Percentiles rank a stretch among this genome's conserved stretches.
These are phyloP conservation scores for Carassius carassius DNA, from an alignment of 2,113 vertebrate species.

Conservation along the genomic window DNA sequence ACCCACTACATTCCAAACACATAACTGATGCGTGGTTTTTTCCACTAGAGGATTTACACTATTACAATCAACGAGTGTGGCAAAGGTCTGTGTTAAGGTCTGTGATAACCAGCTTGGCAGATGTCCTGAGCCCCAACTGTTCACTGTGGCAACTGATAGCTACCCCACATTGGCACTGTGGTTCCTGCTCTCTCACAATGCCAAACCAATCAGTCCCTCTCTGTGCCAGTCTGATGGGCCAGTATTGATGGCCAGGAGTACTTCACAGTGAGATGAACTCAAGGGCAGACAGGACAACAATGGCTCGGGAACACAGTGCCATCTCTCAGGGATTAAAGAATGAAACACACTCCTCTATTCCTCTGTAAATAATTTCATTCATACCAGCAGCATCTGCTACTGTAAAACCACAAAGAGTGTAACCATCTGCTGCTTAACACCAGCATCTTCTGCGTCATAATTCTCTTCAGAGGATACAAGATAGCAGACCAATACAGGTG, in stretches of 20 bases:
- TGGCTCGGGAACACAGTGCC: neutral
- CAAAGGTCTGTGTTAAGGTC: neutral
- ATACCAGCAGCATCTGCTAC: slow-evolving; percentile 38
- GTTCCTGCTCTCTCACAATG: neutral
- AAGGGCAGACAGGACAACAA: slow-evolving; percentile 32
- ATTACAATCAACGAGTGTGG: neutral
- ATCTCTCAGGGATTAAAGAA: slow-evolving; percentile 33
- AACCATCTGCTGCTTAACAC: slow-evolving; percentile 42
- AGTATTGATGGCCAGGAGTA: neutral
- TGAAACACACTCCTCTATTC: slow-evolving; percentile 3
- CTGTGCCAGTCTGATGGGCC: neutral
- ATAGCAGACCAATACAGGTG: slow-evolving; percentile 14
- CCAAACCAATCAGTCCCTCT: slow-evolving; percentile 27
- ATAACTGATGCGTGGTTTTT: neutral
- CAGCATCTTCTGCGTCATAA: neutral
- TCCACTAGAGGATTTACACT: no score
- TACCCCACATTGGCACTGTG: slow-evolving; percentile 5
- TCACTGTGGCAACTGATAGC: slow-evolving; percentile 10
- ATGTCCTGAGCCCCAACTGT: neutral
- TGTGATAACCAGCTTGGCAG: neutral
- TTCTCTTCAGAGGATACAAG: neutral
- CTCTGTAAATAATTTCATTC: slow-evolving; percentile 25
- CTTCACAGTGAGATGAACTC: neutral
- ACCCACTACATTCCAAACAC: neutral
- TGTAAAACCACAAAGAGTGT: neutral